Base-by-base conservation (phyloP, 2,797 vertebrate species). In the Mus minutoides region DNA sequence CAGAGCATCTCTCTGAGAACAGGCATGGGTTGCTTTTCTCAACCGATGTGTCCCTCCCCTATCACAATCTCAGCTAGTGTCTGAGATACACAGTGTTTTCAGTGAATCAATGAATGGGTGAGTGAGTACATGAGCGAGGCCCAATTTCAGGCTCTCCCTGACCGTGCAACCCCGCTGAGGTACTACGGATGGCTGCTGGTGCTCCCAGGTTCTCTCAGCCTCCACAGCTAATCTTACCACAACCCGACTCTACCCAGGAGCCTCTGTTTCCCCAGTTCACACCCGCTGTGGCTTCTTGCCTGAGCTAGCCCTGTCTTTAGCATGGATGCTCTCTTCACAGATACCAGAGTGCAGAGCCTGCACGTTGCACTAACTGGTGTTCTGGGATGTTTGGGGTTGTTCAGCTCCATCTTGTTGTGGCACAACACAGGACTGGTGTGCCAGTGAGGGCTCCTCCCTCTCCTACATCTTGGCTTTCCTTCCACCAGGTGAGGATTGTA, bases 311-410 rank as follows among this genome's bases (percentile, higher is more conserved):
- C 8, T 64, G 24, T n/a, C 58, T 24, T 58, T 0, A 1, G 64
- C 43, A 12, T 2, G 3, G 5, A 3, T 2, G 31, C 56, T 29
- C n/a, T 16, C 19, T n/a, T 37, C 6, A 1, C 0, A n/a, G 58
- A 29, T 9, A 26, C 31, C 11, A 16, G 17, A 37, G n/a, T 22
- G 9, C 24, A 43, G 31, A 46, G 26, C 34, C 14, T 54, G 34
- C 26, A 19, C 37, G 10, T 26, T 3, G 17, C n/a, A 6, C 54
- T 21, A 2, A 21, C 19, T 10, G 58, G 12, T 12, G 9, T 37
- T 77, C 31, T 54, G 21, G 67, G 40, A n/a, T 10, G 17, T 37
- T 2, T 17, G 1, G 54, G 4, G 24, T 12, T 84, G 64, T 24
- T 79, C 56, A 24, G 12, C 19, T 34, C 73, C 5, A 10, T 16